Conservation (phyloP, 2,797 vertebrate species). For the Clarias fuscus region DNA sequence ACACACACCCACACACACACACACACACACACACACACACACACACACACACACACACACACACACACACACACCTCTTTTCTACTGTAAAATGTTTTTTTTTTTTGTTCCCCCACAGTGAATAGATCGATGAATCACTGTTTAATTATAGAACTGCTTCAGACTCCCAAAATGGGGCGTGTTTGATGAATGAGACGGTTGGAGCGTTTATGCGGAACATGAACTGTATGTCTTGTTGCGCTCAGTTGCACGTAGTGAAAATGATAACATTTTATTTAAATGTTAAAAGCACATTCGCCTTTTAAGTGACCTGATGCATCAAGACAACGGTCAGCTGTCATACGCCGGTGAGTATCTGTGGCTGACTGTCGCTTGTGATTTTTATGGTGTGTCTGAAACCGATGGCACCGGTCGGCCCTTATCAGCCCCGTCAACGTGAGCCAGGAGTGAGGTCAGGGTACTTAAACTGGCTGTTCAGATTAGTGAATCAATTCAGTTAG, state of each 20-base stretch:
- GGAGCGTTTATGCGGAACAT: slow-evolving; percentile 1
- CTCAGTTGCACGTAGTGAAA: neutral
- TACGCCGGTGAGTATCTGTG: neutral
- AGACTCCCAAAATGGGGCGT: neutral
- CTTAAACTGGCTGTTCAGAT: neutral
- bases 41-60: neutral
- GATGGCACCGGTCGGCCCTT: neutral
- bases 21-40: neutral
- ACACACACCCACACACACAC: neutral
- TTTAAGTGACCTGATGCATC: neutral
- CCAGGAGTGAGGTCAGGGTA: neutral
- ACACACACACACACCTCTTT: neutral
- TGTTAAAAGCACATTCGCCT: slow-evolving; percentile 4
- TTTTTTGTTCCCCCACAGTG: slow-evolving; percentile 1
- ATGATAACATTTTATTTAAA: slow-evolving; percentile 12
- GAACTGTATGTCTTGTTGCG: neutral
- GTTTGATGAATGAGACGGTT: slow-evolving; percentile 11
- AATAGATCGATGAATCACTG: slow-evolving; percentile 38
- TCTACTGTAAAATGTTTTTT: slow-evolving; percentile 13
- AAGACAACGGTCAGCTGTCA: neutral
- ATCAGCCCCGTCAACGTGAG: neutral
- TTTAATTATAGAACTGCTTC: slow-evolving; percentile 36
- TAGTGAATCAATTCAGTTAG: neutral
- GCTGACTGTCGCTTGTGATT: neutral
- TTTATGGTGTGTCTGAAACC: slow-evolving; percentile 2